phyloP scores from a whole-genome alignment of 2,888 invertebrate species.

The Scaptomyza tumidula region DNA sequence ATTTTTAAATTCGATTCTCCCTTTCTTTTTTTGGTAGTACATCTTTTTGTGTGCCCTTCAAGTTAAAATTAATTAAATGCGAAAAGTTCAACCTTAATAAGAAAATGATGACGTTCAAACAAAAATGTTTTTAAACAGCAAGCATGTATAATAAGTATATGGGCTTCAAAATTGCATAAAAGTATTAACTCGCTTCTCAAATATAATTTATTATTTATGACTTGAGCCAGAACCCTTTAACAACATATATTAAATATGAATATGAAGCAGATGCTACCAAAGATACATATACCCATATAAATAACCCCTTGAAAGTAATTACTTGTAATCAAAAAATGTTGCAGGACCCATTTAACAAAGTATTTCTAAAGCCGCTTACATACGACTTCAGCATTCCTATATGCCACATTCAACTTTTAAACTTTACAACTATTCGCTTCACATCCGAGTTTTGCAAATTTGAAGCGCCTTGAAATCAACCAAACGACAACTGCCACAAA shows the following conservation, averaged over 20 bases:
- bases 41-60: too few species aligned
- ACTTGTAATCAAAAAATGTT: background rate
- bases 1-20: too few species aligned
- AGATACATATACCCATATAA: background rate
- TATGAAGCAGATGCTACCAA: too few species aligned
- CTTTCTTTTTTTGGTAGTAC: too few species aligned
- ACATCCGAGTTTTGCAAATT: background rate
- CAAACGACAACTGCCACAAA: constrained; percentile 15
- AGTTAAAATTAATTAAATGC: too few species aligned
- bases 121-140: background rate
- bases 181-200: background rate
- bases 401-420: background rate
- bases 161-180: background rate
- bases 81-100: too few species aligned
- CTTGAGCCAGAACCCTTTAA: background rate
- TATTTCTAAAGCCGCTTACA: background rate
- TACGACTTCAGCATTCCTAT: background rate
- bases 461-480: background rate
- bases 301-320: background rate
- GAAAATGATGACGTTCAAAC: too few species aligned
- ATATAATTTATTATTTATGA: background rate
- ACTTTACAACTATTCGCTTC: background rate
- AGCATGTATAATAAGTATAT: background rate
- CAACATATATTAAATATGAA: too few species aligned
- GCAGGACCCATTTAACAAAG: background rate